Conservation (phyloP, 2,888 invertebrate species). For the Cataglyphis livida region DNA sequence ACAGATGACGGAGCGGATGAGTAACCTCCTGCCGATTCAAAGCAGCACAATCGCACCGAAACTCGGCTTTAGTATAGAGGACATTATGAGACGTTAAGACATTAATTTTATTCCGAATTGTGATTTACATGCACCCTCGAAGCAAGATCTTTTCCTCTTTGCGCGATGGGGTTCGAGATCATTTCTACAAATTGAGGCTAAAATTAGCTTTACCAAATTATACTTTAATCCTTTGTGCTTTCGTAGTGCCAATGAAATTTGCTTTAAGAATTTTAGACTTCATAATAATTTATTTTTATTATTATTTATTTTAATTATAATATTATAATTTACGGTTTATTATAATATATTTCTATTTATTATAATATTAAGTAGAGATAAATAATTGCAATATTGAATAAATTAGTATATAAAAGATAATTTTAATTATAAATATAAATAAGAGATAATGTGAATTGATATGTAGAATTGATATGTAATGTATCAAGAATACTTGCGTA, state of each 20-base stretch:
- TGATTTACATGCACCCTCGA: neutral
- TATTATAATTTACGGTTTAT: neutral
- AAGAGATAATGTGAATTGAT: neutral
- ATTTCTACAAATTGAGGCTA: neutral
- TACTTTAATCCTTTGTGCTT: neutral
- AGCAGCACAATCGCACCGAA: constrained; percentile 84
- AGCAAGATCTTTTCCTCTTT: neutral
- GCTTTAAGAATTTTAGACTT: neutral
- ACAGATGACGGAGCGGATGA: constrained; percentile 71
- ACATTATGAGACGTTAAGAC: constrained; percentile 93
- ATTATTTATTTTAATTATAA: neutral
- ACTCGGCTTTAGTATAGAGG: constrained; percentile 94
- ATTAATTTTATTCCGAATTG: neutral
- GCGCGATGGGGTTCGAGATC: neutral
- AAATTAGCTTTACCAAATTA: neutral
- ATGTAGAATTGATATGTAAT: neutral
- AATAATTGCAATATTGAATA: neutral
- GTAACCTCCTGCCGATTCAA: constrained; percentile 65
- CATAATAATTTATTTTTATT: neutral
- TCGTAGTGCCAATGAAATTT: neutral
- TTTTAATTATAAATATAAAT: neutral
- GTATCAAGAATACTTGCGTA: neutral
- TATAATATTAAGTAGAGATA: neutral
- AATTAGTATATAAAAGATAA: neutral
- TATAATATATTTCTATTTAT: neutral